Percentiles rank a stretch among this genome's conserved stretches.
Evolutionary conservation across 2,888 invertebrate species (phyloP).

Genomic region (Cosmia pyralina): DNA sequence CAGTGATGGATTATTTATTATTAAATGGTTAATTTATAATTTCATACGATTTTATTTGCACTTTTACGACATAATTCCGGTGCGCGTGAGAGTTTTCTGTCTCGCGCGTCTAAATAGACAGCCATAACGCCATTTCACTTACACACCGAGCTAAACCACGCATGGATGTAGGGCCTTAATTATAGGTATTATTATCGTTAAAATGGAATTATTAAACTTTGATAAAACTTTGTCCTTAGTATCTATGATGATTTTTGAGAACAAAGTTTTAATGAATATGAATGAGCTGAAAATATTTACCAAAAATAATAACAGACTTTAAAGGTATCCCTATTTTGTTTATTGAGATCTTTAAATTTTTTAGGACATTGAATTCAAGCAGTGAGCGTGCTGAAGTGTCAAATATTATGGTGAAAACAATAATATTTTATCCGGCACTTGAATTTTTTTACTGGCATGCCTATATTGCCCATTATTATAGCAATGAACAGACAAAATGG

Average conservation of each 20-base stretch:
- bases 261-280: background rate
- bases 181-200: background rate
- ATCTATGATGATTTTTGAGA: background rate
- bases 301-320: background rate
- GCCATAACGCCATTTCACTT: too few relatives aligned
- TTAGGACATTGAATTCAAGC: slow-evolving; percentile 17
- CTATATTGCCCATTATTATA: background rate
- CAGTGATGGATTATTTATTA: too few relatives aligned
- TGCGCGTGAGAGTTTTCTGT: too few relatives aligned
- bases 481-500: slow-evolving; percentile 1
- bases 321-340: background rate
- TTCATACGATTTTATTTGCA: too few relatives aligned
- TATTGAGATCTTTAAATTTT: background rate
- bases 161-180: too few relatives aligned
- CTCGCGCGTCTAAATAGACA: too few relatives aligned
- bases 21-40: too few relatives aligned
- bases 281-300: background rate
- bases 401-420: slow-evolving; percentile 31
- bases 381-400: background rate
- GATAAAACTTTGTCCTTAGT: background rate
- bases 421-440: slow-evolving; percentile 42
- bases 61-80: too few relatives aligned
- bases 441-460: slow-evolving; percentile 35
- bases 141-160: too few relatives aligned
- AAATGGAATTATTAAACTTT: background rate